These are phyloP conservation scores for Pseudomyrmex gracilis DNA, from an alignment of 1,140 invertebrate genomes.

Conservation along the genomic window DNA sequence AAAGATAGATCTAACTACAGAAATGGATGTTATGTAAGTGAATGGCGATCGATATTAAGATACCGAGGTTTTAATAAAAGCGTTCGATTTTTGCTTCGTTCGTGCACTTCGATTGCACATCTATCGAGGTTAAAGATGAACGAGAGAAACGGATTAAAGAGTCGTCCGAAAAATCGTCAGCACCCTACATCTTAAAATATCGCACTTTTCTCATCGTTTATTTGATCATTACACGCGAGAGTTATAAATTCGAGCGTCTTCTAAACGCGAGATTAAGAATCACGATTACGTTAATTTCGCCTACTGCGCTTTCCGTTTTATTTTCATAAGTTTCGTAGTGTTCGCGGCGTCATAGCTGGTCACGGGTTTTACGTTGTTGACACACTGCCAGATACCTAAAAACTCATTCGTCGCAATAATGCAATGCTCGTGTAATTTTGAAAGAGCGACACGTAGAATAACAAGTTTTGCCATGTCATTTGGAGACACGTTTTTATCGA, in stretches of 20 bases:
- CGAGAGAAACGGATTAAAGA: too few species aligned
- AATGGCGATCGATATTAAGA: too few species aligned
- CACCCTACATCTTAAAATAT: too few species aligned
- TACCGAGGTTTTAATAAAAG: too few species aligned
- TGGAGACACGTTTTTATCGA: background rate
- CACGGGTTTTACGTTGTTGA: slow-evolving; percentile 78
- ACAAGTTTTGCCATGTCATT: slow-evolving; percentile 38
- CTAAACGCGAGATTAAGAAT: background rate
- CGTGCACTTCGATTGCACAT: too few species aligned
- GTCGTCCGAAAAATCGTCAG: too few species aligned
- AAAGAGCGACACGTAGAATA: background rate
- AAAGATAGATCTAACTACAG: too few species aligned
- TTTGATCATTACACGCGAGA: too few species aligned
- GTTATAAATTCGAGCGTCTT: background rate
- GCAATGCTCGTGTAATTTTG: slow-evolving; percentile 1
- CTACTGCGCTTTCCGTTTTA: background rate
- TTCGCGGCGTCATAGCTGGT: slow-evolving; percentile 56
- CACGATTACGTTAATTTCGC: background rate
- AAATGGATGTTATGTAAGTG: too few species aligned
- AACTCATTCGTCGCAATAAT: slow-evolving; percentile 45
- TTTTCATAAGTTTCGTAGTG: slow-evolving; percentile 34
- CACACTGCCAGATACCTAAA: slow-evolving; percentile 72
- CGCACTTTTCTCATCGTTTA: too few species aligned
- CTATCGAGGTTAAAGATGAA: too few species aligned
- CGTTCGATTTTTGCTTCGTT: too few species aligned